These are phyloP conservation scores for Thyatira batis DNA, from an alignment of 2,888 invertebrate genomes.

Conservation along the genomic window DNA sequence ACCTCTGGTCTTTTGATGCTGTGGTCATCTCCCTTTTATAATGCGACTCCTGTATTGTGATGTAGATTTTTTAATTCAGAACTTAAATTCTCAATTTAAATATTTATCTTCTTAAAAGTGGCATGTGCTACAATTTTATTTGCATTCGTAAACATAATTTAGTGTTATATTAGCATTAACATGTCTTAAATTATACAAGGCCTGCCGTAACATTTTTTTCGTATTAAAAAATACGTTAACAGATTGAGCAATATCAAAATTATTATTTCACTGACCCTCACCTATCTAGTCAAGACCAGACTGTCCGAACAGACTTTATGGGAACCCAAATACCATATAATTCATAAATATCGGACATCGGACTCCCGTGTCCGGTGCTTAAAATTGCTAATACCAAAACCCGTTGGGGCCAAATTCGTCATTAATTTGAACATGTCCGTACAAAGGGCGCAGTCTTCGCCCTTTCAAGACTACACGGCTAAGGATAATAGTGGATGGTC, in stretches of 20 bases:
- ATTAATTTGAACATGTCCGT: constrained; percentile 59
- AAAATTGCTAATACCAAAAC: constrained; percentile 53
- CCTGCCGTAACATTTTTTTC: background rate
- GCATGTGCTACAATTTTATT: background rate
- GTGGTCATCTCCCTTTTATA: constrained; percentile 30
- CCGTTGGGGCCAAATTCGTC: constrained; percentile 68
- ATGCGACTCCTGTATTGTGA: constrained; percentile 25
- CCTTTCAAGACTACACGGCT: constrained; percentile 56
- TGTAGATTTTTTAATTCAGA: constrained; percentile 24
- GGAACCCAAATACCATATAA: constrained; percentile 72
- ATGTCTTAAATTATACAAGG: too few relatives aligned
- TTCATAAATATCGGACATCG: constrained; percentile 74
- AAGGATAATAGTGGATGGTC: constrained; percentile 61
- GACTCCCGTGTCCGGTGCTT: constrained; percentile 45
- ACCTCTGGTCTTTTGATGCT: constrained; percentile 35
- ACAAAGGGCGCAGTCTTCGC: constrained; percentile 67
- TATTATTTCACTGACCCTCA: constrained; percentile 29
- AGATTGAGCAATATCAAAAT: background rate
- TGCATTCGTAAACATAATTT: background rate
- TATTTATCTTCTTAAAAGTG: background rate
- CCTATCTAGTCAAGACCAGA: constrained; percentile 14
- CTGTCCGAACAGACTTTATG: constrained; percentile 57
- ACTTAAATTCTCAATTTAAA: constrained; percentile 3
- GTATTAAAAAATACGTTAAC: background rate
- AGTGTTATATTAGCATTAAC: background rate